phyloP scores from a whole-genome alignment of 92 coral and sea anemone genomes.

The Phenganax marumi region DNA sequence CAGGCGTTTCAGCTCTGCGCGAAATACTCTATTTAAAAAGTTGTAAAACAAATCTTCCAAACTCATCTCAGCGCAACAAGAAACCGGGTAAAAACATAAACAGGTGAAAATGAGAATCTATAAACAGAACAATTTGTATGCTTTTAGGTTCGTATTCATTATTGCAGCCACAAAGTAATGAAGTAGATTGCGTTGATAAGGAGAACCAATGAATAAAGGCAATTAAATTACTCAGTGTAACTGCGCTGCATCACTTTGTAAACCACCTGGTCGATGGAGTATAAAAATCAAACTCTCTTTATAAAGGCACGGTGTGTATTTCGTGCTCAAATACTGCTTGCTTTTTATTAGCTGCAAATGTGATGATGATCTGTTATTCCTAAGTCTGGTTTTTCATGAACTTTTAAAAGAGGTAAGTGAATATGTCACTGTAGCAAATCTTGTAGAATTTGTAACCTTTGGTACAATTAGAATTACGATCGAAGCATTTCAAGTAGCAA shows the following conservation, averaged over 20 bases:
- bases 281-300: not conserved
- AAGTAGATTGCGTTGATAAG: slow-evolving; percentile 14
- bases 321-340: not conserved
- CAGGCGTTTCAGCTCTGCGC: not conserved
- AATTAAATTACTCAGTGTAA: slow-evolving; percentile 9
- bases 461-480: no score
- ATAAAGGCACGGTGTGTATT: not conserved
- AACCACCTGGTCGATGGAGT: slow-evolving; percentile 10
- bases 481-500: no score
- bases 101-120: slow-evolving; percentile 10
- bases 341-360: no score
- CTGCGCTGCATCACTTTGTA: slow-evolving; percentile 3
- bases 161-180: slow-evolving; percentile 14
- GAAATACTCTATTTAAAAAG: not conserved
- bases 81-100: not conserved
- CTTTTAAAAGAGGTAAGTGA: no score
- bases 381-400: no score
- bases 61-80: not conserved
- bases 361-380: no score
- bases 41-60: not conserved
- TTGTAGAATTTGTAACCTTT: no score
- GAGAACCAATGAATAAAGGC: slow-evolving; percentile 2
- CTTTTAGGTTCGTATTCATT: slow-evolving; percentile 17
- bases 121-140: slow-evolving; percentile 12
- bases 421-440: no score